Conservation (phyloP, 2,113 vertebrate species). For the Bufo bufo region DNA sequence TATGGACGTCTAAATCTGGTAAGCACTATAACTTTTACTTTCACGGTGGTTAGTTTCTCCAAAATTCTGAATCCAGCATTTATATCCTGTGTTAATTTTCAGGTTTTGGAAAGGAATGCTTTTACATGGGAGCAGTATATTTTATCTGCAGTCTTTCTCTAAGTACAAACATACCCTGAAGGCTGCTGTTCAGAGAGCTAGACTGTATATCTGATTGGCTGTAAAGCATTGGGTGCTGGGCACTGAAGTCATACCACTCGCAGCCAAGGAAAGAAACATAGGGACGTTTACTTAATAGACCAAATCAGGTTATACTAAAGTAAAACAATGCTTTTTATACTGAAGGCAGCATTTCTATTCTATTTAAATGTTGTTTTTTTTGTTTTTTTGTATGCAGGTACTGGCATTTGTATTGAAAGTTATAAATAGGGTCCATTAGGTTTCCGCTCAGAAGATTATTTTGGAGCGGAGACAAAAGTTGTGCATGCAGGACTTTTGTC, state of each 20-base stretch:
- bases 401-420: neutral
- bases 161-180: constrained; percentile 13
- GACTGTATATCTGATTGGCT: constrained; percentile 27
- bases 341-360: neutral
- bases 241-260: neutral
- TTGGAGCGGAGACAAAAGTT: too few species aligned
- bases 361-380: neutral
- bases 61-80: neutral
- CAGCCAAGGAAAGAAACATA: constrained; percentile 35
- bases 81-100: neutral
- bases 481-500: too few species aligned
- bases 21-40: neutral
- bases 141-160: neutral
- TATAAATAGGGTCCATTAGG: too few species aligned
- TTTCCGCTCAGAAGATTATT: too few species aligned
- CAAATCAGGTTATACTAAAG: neutral
- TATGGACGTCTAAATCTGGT: neutral
- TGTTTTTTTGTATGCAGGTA: neutral
- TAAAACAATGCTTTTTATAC: neutral
- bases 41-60: neutral
- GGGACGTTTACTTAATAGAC: constrained; percentile 2
- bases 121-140: neutral
- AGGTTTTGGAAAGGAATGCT: neutral
- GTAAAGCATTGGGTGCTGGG: neutral
- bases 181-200: neutral